Base-by-base conservation (phyloP, 2,888 invertebrate species). In the Brachycybe producta region DNA sequence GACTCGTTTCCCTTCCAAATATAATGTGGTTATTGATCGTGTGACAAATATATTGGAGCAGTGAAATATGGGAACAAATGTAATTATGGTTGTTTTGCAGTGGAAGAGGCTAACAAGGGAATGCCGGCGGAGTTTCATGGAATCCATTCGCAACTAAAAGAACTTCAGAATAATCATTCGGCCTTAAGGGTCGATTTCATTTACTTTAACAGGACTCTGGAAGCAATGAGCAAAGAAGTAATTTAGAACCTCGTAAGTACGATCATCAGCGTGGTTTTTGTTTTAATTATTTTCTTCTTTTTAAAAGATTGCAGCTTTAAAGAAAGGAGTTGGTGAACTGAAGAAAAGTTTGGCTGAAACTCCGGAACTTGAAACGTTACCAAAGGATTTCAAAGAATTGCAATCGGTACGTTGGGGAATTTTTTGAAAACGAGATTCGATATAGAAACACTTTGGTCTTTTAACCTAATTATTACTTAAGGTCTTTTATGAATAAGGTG, bases 331-430 rank as follows among this genome's bases (percentile, higher is more conserved):
- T 11, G 47, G 35, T 19, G 51, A 49, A 36, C 30, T 57, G 8
- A 49, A 52, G 52, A 55, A 50, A n/a, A 57, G 57, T 41, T 52
- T 57, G 19, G 57, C 56, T 30, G 55, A 57, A 21, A 57, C 57
- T 15, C 57, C 57, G 23, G 55, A 56, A 21, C 51, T 57, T n/a
- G 51, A 57, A 28, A 51, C 53, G n/a, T 49, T 57, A n/a, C 57
- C 57, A 19, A 56, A 55, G 44, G 54, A 56, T 30, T 49, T 57
- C 13, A 41, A 48, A 19, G 44, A 54, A 17, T 42, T 57, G 4
- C 53, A 53, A 19, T 51, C 54, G 47, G 56, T 57, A 39, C 19
- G n/a, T n/a, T n/a, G n/a, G n/a, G n/a, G n/a, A n/a, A n/a, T n/a
- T n/a, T n/a, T n/a, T n/a, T n/a, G n/a, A n/a, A n/a, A n/a, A n/a